Conservation (phyloP, 2,113 vertebrate genomes). For the Octodon degus region DNA sequence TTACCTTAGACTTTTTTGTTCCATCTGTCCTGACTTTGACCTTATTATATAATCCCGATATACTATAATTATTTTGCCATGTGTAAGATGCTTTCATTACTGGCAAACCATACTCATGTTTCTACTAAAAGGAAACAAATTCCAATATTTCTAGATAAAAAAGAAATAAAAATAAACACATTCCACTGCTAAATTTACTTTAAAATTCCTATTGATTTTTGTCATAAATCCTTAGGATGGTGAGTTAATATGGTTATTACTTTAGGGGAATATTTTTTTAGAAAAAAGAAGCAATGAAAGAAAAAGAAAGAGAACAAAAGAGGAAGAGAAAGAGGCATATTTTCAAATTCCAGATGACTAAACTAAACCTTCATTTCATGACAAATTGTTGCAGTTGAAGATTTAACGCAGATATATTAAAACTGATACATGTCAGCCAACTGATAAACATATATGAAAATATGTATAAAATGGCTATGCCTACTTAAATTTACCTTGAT, state of each 20-base stretch:
- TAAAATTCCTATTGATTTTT: conserved; percentile 51
- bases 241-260: conserved; percentile 64
- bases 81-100: conserved; percentile 86
- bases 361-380: neutral
- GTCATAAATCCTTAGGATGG: conserved; percentile 70
- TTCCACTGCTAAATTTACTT: conserved; percentile 84
- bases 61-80: conserved; percentile 83
- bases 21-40: conserved; percentile 84
- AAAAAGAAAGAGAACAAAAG: neutral
- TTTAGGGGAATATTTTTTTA: neutral
- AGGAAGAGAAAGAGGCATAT: neutral
- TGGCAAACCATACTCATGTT: conserved; percentile 87
- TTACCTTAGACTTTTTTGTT: conserved; percentile 80
- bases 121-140: conserved; percentile 91
- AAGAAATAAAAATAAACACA: conserved; percentile 57
- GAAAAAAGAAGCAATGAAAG: neutral
- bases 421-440: neutral
- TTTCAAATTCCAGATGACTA: conserved; percentile 7
- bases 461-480: neutral
- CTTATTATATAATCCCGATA: conserved; percentile 83
- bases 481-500: neutral
- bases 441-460: neutral
- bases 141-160: conserved; percentile 82
- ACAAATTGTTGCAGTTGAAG: neutral
- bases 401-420: conserved; percentile 44